Evolutionary conservation across 1,140 invertebrate genomes (phyloP).

Genomic region (Leucophenga varia): DNA sequence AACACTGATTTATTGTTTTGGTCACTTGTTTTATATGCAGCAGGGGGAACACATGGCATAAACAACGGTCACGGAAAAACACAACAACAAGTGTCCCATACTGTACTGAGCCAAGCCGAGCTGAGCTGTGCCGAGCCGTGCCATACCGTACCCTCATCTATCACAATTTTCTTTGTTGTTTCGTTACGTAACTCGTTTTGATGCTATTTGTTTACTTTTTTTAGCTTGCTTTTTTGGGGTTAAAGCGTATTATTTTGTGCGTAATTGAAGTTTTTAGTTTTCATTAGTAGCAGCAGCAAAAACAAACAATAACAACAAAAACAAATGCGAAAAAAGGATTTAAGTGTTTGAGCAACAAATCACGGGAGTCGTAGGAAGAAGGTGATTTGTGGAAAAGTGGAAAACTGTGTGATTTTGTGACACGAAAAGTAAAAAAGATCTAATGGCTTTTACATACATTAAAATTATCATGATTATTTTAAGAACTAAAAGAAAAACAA

Average conservation of each 20-base stretch:
- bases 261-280: constrained; percentile 56
- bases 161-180: constrained; percentile 42
- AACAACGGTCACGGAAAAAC: constrained; percentile 29
- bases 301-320: constrained; percentile 22
- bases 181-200: background rate
- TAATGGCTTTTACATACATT: constrained; percentile 13
- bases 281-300: constrained; percentile 35
- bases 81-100: constrained; percentile 18
- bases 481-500: background rate
- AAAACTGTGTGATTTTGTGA: too few species aligned
- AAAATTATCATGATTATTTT: constrained; percentile 2
- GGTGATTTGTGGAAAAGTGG: too few species aligned
- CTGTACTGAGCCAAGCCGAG: too few species aligned
- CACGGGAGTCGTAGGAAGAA: too few species aligned
- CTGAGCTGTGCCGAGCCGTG: background rate
- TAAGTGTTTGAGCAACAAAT: too few species aligned
- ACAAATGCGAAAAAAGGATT: constrained; percentile 28
- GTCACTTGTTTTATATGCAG: background rate
- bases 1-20: constrained; percentile 54
- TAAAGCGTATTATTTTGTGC: constrained; percentile 47
- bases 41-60: too few species aligned
- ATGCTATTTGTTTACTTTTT: background rate
- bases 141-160: constrained; percentile 44
- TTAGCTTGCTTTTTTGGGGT: constrained; percentile 34
- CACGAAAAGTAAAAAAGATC: constrained; percentile 9